Percentiles rank a stretch among this genome's conserved stretches.
These are phyloP conservation scores for Hippocampus zosterae DNA, from an alignment of 2,113 vertebrate species.

Conservation along the genomic window DNA sequence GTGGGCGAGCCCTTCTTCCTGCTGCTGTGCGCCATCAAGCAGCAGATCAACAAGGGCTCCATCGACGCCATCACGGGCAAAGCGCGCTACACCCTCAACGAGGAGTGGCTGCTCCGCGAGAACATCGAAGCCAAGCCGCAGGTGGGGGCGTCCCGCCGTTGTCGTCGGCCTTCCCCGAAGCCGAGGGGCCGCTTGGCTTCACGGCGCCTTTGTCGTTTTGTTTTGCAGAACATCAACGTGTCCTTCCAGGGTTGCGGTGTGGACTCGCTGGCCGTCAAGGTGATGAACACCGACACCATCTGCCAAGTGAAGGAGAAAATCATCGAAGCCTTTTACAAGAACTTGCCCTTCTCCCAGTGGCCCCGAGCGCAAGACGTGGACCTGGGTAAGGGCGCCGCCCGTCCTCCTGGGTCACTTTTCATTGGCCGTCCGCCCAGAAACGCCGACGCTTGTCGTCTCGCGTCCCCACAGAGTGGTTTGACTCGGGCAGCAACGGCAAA, in stretches of 20 bases:
- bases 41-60: conserved; percentile 97
- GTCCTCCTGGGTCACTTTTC: too few relatives aligned
- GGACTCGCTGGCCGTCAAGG: conserved; percentile 90
- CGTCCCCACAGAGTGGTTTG: conserved; percentile 84
- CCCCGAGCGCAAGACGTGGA: conserved; percentile 91
- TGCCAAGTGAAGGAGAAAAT: conserved; percentile 98
- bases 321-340: conserved; percentile 97
- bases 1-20: conserved; percentile 97
- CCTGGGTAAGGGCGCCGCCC: conserved; percentile 78
- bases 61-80: conserved; percentile 96
- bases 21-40: conserved; percentile 93
- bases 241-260: conserved; percentile 98
- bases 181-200: background rate
- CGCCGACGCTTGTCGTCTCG: background rate
- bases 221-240: conserved; percentile 91
- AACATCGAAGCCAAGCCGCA: conserved; percentile 94
- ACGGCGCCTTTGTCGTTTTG: conserved; percentile 1
- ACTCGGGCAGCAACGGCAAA: conserved; percentile 86
- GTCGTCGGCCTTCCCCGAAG: background rate
- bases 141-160: conserved; percentile 45
- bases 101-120: conserved; percentile 96
- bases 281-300: conserved; percentile 95
- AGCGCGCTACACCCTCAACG: conserved; percentile 94
- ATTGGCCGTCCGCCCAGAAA: too few relatives aligned
- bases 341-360: conserved; percentile 96